Base-by-base conservation (phyloP, 2,113 vertebrate genomes). In the Quiscalus mexicanus region DNA sequence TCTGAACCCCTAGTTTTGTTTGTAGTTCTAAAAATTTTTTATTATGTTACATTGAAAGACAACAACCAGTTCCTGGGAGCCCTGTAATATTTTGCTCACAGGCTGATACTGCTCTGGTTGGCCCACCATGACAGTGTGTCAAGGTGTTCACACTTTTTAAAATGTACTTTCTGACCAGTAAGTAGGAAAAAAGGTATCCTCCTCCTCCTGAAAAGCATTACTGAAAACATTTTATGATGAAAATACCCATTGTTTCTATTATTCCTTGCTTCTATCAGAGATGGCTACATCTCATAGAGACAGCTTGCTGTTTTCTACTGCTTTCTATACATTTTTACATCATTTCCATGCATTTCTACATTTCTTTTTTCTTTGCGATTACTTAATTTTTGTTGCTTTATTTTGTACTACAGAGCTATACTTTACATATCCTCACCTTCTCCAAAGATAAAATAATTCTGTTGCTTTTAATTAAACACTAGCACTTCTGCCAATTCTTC, bases 401-500 rank as follows among this genome's bases (percentile, higher is more conserved):
- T 68, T 91, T 92, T 68, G 22, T 81, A 37, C 14, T 50, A 63
- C 56, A 68, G 37, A 70, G 20, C 63, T 73, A 11, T 59, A 45
- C 39, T 91, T 77, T 39, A 35, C 1, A 3, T 93, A 90, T 73
- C 41, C 11, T 95, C 63, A 88, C 30, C 76, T 89, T 76, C 78
- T 74, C n/a, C 25, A 33, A n/a, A 90, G 58, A 89, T 50, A 91
- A 92, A 95, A 59, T 81, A 93, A 64, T 90, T 93, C 44, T 76
- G 53, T 88, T 90, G 33, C 90, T 95, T 97, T 97, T 96, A 96
- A 95, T 97, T 96, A 94, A 95, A 93, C 58, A 67, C 67, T 82
- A 91, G 42, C 59, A 49, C 91, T 91, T 91, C 70, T 89, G 94
- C 74, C 95, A 96, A 31, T 78, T 91, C 60, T 77, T 87, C 44